Evolutionary conservation across 2,113 vertebrate genomes (phyloP).

Genomic region (Neodon shergylaensis): DNA sequence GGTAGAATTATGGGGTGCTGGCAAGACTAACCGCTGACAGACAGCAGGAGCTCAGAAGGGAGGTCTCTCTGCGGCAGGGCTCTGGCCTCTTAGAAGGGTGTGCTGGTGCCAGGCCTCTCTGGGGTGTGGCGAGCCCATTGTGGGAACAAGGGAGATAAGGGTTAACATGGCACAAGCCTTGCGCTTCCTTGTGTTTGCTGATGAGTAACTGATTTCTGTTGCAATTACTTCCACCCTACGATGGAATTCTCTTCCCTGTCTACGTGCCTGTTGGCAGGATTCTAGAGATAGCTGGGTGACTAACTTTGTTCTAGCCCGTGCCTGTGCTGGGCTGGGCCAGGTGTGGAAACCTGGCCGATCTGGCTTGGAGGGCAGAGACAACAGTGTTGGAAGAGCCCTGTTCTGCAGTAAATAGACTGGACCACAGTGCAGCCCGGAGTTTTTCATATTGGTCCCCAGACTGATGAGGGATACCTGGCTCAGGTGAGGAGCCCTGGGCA

Average conservation of each 20-base stretch:
- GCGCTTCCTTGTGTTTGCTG: not conserved
- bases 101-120: too few species aligned
- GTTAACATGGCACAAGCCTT: not conserved
- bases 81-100: not conserved
- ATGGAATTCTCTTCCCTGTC: not conserved
- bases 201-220: not conserved
- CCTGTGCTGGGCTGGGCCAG: not conserved
- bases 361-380: not conserved
- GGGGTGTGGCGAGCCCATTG: not conserved
- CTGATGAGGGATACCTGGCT: not conserved
- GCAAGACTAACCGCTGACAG: not conserved
- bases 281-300: not conserved
- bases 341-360: not conserved
- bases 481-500: not conserved
- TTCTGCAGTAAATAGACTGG: not conserved
- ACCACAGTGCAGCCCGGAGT: not conserved
- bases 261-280: not conserved
- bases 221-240: not conserved
- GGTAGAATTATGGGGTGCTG: not conserved
- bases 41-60: not conserved
- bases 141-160: not conserved
- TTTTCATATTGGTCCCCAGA: not conserved
- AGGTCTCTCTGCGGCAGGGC: not conserved
- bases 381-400: not conserved
- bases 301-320: not conserved